Evolutionary conservation across 2,797 vertebrate species (phyloP), one percentile per base, ranked within the genome.

Genomic region (Diplodus puntazzo): DNA sequence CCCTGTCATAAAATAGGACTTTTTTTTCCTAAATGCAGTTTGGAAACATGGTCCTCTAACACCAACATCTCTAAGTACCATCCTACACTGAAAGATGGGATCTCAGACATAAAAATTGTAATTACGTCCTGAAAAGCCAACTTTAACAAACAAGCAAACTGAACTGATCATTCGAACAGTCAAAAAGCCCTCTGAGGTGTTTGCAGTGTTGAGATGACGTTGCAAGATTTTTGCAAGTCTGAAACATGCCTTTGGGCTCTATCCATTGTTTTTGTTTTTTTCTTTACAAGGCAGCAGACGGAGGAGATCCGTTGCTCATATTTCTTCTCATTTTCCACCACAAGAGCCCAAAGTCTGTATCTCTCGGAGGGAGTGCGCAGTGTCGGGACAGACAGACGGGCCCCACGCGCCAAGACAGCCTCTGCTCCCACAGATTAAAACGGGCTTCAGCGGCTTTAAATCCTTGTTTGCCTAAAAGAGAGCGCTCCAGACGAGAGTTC

Each of bases 281-380:
- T 62, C n/a, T 48, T 77, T 75, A 58, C 3, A 58, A 72, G 23
- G 30, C 81, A 84, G 80, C 53, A 64, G 23, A 64, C 54, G 85
- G 45, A 54, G 58, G 20, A 61, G 66, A 83, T 79, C 74, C 67
- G 53, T 80, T 75, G 75, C 80, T 90, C 85, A 76, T 79, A 86
- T 87, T 86, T 85, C 85, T 87, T 78, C 65, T 63, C 45, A 64
- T 89, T 92, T 91, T 92, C 88, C 83, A 77, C 46, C 34, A 1
- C 30, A 70, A 71, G 57, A 86, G 80, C 76, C 84, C 79, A 84
- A 87, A 80, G 60, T 87, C 77, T 86, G 64, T 75, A 72, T 86
- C 75, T 75, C 48, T 80, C 77, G 3, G 79, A 80, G 85, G 72
- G 72, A 90, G 75, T 58, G 67, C 46, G 27, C 62, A 71, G 68